These are phyloP conservation scores for human (Homo sapiens) DNA, from an alignment of 2,113 vertebrate species.

Conservation along the genomic window DNA sequence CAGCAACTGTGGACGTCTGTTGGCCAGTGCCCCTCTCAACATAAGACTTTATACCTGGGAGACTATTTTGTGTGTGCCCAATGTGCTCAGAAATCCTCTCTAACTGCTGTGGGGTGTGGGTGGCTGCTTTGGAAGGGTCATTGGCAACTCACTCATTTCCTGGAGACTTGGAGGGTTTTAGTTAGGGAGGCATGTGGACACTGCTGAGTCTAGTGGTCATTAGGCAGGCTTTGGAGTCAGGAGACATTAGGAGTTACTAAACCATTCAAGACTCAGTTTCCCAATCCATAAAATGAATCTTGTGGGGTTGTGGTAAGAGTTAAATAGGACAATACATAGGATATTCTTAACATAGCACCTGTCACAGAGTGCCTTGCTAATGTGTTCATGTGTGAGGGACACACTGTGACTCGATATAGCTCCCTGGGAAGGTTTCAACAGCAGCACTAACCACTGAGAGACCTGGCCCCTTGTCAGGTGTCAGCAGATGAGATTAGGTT, in stretches of 20 bases:
- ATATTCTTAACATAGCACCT: neutral
- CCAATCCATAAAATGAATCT: neutral
- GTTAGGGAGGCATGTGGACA: neutral
- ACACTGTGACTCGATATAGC: accelerated
- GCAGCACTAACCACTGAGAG: neutral
- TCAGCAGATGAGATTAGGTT: neutral
- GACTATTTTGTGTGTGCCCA: neutral
- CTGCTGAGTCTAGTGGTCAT: too few relatives aligned
- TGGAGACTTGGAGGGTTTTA: neutral
- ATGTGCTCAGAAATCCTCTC: neutral
- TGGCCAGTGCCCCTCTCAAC: neutral
- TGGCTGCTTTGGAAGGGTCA: neutral
- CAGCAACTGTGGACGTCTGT: neutral
- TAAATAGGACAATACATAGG: neutral
- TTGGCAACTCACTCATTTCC: neutral
- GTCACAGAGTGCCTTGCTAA: neutral
- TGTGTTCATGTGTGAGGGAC: neutral
- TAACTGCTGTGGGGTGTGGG: neutral
- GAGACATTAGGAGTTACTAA: neutral
- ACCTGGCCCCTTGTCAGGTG: neutral
- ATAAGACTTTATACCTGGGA: neutral
- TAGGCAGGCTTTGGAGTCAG: neutral
- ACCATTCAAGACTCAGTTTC: neutral
- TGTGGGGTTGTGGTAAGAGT: neutral
- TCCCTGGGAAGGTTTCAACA: neutral